These are phyloP conservation scores for Drosophila pseudoobscura DNA, from an alignment of 1,140 invertebrate genomes.

Conservation along the genomic window DNA sequence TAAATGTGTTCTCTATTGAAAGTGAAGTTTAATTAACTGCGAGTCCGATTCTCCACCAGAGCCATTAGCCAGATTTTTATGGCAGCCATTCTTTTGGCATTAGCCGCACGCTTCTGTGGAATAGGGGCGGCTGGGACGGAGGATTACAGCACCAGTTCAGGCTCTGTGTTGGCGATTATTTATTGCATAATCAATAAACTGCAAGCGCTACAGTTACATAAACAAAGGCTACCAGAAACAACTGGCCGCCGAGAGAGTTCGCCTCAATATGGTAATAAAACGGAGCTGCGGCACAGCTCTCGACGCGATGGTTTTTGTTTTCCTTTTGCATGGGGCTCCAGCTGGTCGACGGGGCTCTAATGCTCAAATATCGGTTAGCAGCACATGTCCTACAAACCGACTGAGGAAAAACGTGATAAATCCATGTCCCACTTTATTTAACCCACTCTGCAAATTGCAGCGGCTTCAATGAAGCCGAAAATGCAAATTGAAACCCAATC, in stretches of 20 bases:
- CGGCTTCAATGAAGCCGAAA: conserved; percentile 75
- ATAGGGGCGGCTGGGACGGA: not conserved
- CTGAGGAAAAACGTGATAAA: conserved; percentile 74
- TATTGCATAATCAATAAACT: conserved; percentile 81
- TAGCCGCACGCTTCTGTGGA: conserved; percentile 26
- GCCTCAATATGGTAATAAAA: conserved; percentile 78
- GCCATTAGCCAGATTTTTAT: conserved; percentile 70
- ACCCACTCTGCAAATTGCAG: conserved; percentile 64
- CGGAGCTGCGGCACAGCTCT: conserved; percentile 32
- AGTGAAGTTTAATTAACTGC: conserved; percentile 23
- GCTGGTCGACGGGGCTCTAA: conserved; percentile 4
- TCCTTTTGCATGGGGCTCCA: not conserved
- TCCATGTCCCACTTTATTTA: conserved; percentile 69
- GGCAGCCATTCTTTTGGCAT: conserved; percentile 61
- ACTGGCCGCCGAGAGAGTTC: conserved; percentile 68
- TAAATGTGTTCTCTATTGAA: not conserved
- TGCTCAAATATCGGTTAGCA: conserved; percentile 73
- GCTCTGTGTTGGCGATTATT: conserved; percentile 74
- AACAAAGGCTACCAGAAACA: conserved; percentile 68
- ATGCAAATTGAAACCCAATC: conserved; percentile 81
- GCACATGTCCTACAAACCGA: conserved; percentile 82
- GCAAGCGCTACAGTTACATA: conserved; percentile 74
- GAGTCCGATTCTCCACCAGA: conserved; percentile 18
- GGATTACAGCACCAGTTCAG: conserved; percentile 51
- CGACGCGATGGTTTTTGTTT: conserved; percentile 2